phyloP scores from a whole-genome alignment of 2,113 vertebrate genomes.

The Nothoprocta pentlandii region DNA sequence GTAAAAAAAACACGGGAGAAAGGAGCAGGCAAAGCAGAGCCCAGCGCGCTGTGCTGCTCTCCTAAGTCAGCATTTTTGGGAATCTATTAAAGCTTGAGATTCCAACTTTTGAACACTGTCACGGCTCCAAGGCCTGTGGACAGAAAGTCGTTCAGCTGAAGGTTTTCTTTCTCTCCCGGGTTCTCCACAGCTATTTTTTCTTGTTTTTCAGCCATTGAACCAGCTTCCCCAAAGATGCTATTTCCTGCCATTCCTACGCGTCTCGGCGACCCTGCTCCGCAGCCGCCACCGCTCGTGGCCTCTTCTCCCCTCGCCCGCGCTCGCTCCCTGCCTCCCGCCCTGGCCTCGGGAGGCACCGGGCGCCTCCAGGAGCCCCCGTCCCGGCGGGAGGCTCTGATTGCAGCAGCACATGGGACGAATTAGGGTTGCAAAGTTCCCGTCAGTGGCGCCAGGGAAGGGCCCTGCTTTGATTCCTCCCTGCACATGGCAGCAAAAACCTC shows the following conservation, averaged over 20 bases:
- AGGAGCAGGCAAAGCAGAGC: neutral
- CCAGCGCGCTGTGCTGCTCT: neutral
- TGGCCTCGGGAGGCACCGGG: neutral
- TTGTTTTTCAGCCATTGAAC: constrained; percentile 29
- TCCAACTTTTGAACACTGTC: neutral
- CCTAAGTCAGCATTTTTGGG: constrained; percentile 52
- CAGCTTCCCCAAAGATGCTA: neutral
- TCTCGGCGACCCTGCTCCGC: accelerated
- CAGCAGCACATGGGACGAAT: constrained; percentile 18
- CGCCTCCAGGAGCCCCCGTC: neutral
- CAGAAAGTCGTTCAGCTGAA: neutral
- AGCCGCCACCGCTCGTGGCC: neutral
- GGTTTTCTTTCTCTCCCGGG: constrained; percentile 38
- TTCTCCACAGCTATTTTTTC: neutral
- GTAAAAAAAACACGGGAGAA: neutral
- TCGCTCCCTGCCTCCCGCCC: neutral
- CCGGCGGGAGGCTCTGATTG: neutral
- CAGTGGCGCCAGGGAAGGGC: constrained; percentile 2
- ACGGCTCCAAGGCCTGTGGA: neutral
- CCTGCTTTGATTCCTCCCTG: neutral
- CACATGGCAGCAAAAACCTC: neutral
- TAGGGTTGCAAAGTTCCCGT: constrained; percentile 24
- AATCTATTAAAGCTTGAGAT: neutral
- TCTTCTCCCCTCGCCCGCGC: neutral
- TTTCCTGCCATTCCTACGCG: neutral